Evolutionary conservation across 2,888 invertebrate species (phyloP).

Genomic region (Aradus depressus): DNA sequence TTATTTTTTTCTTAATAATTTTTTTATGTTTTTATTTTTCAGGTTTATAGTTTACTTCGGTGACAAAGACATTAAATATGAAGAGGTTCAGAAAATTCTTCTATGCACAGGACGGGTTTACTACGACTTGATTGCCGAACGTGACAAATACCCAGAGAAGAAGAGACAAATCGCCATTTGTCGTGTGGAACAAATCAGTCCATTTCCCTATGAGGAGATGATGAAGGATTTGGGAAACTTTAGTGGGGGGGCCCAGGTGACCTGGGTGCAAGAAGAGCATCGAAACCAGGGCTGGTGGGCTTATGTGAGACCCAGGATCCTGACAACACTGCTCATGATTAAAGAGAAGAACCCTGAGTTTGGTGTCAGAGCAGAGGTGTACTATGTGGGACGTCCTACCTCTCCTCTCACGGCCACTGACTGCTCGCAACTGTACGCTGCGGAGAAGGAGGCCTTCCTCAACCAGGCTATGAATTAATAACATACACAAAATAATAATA

Average conservation of each 20-base stretch:
- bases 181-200: conserved; percentile 73
- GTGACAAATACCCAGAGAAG: conserved; percentile 50
- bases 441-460: too few species aligned
- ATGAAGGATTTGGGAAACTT: conserved; percentile 60
- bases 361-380: neutral
- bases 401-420: conserved; percentile 1
- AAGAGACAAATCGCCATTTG: conserved; percentile 60
- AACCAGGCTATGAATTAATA: too few species aligned
- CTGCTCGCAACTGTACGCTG: too few species aligned
- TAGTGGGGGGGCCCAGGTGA: conserved; percentile 61
- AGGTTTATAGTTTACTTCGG: conserved; percentile 13
- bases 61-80: conserved; percentile 25
- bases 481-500: too few species aligned
- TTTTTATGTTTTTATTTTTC: neutral
- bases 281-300: conserved; percentile 79
- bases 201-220: conserved; percentile 77
- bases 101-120: conserved; percentile 77
- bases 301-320: conserved; percentile 3
- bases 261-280: conserved; percentile 90
- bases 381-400: conserved; percentile 3
- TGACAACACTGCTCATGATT: neutral
- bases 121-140: conserved; percentile 62
- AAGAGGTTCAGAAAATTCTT: conserved; percentile 57
- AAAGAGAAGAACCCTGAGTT: neutral
- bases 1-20: too few species aligned